These are phyloP conservation scores for Pseudomyrmex dendroicus DNA, from an alignment of 1,140 invertebrate genomes.

Conservation along the genomic window DNA sequence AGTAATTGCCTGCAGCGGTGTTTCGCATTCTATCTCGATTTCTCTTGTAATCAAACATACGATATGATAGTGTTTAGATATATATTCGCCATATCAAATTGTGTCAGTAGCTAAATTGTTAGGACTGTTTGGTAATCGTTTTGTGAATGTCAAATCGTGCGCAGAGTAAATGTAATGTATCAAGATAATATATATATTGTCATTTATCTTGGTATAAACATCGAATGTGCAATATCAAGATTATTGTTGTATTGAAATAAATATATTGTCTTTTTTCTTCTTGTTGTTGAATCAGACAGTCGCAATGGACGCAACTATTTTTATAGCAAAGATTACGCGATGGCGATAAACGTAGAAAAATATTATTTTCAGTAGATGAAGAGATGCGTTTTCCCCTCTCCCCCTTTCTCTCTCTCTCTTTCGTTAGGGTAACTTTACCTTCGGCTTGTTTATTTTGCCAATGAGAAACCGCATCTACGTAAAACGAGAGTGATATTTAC, in stretches of 20 bases:
- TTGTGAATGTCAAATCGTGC: conserved; percentile 30
- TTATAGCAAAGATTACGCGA: conserved; percentile 57
- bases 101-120: conserved; percentile 43
- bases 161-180: conserved; percentile 13
- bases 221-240: too few species aligned
- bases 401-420: too few species aligned
- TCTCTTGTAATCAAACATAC: conserved; percentile 35
- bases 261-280: too few species aligned
- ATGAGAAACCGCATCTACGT: conserved; percentile 72
- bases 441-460: conserved; percentile 70
- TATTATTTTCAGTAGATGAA: conserved; percentile 54
- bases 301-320: too few species aligned
- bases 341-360: conserved; percentile 58
- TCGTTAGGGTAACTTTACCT: conserved; percentile 69
- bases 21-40: conserved; percentile 49
- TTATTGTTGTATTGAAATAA: too few species aligned
- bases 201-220: too few species aligned
- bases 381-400: conserved; percentile 25
- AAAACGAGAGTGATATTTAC: conserved; percentile 76
- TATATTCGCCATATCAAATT: conserved; percentile 44
- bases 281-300: too few species aligned
- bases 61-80: conserved; percentile 4
- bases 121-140: neutral
- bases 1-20: conserved; percentile 53
- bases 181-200: neutral